These are phyloP conservation scores for Melanotaenia pygmaea DNA, from an alignment of 2,797 vertebrate species.

Conservation along the genomic window DNA sequence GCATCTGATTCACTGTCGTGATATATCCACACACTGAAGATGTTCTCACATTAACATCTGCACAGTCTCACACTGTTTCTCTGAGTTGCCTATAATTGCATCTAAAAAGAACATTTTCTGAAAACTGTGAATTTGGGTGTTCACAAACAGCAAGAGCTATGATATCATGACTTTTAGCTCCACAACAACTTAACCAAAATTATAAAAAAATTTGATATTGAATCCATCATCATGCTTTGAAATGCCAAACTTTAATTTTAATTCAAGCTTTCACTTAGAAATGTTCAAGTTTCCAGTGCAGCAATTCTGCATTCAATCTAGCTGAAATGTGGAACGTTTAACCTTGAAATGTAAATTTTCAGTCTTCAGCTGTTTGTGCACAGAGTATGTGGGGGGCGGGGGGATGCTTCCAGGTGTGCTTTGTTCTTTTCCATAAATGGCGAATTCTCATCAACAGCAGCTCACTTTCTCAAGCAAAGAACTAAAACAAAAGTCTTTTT, in stretches of 20 bases:
- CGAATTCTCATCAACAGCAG: neutral
- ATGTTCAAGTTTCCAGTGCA: neutral
- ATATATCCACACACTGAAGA: slow-evolving; percentile 32
- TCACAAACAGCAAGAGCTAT: neutral
- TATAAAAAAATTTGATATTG: neutral
- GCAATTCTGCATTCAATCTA: neutral
- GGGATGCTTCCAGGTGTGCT: neutral
- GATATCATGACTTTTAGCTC: neutral
- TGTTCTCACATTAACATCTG: slow-evolving; percentile 34
- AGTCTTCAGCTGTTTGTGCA: neutral
- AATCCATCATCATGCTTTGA: neutral
- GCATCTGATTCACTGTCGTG: slow-evolving; percentile 31
- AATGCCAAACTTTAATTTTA: neutral
- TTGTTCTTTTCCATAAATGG: neutral
- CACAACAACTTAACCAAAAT: neutral
- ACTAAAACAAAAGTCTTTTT: neutral
- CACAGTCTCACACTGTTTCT: slow-evolving; percentile 26
- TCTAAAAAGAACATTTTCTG: slow-evolving; percentile 33
- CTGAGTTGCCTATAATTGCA: slow-evolving; percentile 35
- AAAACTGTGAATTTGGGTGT: neutral
- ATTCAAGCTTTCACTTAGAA: neutral
- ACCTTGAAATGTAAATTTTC: slow-evolving; percentile 2
- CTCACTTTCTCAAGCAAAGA: neutral
- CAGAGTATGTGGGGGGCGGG: too few relatives aligned
- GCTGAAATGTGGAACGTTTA: neutral